These are phyloP conservation scores for Platycheirus albimanus DNA, from an alignment of 2,888 invertebrate species.

Conservation along the genomic window DNA sequence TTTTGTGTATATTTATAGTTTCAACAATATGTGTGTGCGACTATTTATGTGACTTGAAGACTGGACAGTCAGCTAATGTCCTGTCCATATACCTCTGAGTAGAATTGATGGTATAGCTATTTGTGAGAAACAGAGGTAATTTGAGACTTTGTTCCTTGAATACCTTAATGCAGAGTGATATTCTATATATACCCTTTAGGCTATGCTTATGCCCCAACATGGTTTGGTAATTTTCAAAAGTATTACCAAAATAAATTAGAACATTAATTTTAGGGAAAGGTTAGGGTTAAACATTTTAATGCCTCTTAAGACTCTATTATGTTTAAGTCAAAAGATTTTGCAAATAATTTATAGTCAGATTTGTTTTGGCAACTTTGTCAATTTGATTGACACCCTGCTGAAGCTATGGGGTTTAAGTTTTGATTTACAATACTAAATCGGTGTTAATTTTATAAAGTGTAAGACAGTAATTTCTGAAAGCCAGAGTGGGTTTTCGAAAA, in stretches of 20 bases:
- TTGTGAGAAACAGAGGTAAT: conserved; percentile 63
- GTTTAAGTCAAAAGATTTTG: background rate
- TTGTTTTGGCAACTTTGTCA: background rate
- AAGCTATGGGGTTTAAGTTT: too few relatives aligned
- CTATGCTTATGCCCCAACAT: too few relatives aligned
- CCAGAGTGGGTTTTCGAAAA: too few relatives aligned
- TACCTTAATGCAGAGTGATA: conserved; percentile 32
- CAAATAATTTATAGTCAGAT: background rate
- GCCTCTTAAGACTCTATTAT: conserved; percentile 9
- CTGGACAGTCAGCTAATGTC: conserved; percentile 44
- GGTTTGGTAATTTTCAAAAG: conserved; percentile 42
- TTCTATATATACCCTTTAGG: too few relatives aligned
- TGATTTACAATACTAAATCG: too few relatives aligned
- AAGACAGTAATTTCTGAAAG: too few relatives aligned
- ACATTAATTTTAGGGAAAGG: conserved; percentile 48
- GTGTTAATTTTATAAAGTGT: too few relatives aligned
- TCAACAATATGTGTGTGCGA: conserved; percentile 64
- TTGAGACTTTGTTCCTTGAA: conserved; percentile 61
- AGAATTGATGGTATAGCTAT: conserved; percentile 50
- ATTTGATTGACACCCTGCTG: too few relatives aligned
- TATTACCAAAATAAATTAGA: conserved; percentile 30
- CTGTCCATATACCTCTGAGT: conserved; percentile 43
- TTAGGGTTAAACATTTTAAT: conserved; percentile 39
- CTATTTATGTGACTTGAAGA: conserved; percentile 70
- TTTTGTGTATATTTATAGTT: conserved; percentile 62